phyloP scores from a whole-genome alignment of 2,888 invertebrate genomes.

The Acronicta alni region DNA sequence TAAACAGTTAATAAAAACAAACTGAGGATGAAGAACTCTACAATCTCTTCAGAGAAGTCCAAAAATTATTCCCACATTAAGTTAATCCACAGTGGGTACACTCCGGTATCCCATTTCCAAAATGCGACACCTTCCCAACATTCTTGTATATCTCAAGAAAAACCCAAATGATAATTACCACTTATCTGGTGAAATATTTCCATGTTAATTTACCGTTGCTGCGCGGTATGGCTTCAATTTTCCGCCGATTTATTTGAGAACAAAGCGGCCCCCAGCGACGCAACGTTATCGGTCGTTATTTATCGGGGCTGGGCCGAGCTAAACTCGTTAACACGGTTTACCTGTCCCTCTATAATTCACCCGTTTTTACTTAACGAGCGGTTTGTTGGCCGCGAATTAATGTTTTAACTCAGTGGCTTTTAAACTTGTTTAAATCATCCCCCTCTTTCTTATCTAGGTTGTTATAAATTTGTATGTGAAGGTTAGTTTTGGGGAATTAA shows the following conservation, averaged over 20 bases:
- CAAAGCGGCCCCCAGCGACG: conserved; percentile 63
- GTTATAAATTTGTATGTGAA: conserved; percentile 35
- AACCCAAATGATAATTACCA: conserved; percentile 48
- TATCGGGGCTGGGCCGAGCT: conserved; percentile 65
- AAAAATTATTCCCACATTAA: not conserved
- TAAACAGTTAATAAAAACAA: too few relatives aligned
- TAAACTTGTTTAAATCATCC: conserved; percentile 59
- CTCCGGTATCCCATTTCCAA: not conserved
- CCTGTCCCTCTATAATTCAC: conserved; percentile 79
- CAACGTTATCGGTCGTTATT: conserved; percentile 75
- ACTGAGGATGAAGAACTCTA: not conserved
- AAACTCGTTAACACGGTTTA: conserved; percentile 79
- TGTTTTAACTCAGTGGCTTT: conserved; percentile 63
- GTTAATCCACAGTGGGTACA: not conserved
- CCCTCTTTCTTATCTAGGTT: conserved; percentile 50
- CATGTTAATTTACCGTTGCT: conserved; percentile 55
- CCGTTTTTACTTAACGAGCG: conserved; percentile 75
- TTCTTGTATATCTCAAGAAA: conserved; percentile 44
- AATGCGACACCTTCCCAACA: conserved; percentile 10
- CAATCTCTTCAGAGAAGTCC: not conserved
- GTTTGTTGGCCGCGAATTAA: conserved; percentile 74
- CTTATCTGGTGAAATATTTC: conserved; percentile 57
- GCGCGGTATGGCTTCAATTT: conserved; percentile 64
- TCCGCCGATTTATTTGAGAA: conserved; percentile 71
- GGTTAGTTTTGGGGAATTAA: conserved; percentile 39